phyloP scores from a whole-genome alignment of 1,140 invertebrate genomes.

The Dolichoris vasculosae region DNA sequence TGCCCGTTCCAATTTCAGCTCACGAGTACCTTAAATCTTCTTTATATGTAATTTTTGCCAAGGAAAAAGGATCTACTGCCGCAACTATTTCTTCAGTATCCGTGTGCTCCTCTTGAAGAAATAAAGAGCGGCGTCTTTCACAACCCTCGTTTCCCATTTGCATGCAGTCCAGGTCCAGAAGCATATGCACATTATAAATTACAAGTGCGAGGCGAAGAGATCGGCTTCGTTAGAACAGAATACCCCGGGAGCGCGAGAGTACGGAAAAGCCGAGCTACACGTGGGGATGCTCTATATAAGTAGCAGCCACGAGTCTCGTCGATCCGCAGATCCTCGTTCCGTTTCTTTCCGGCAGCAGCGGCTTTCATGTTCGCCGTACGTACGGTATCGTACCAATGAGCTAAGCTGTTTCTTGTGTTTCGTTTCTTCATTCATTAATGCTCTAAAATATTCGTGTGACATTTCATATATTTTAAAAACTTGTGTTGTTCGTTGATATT shows the following conservation, averaged over 20 bases:
- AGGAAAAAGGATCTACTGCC: too few species aligned
- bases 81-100: too few species aligned
- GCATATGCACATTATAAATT: too few species aligned
- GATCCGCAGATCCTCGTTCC: slow-evolving; percentile 44
- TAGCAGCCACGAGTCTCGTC: slow-evolving; percentile 20
- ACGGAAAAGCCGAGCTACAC: background rate
- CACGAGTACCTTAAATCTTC: too few species aligned
- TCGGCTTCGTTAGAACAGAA: background rate
- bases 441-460: too few species aligned
- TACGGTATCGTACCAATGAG: background rate
- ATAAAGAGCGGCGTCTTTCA: background rate
- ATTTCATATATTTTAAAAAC: too few species aligned
- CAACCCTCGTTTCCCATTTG: background rate
- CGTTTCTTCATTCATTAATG: too few species aligned
- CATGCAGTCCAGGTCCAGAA: background rate
- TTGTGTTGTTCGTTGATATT: too few species aligned
- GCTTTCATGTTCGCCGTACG: background rate
- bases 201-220: background rate
- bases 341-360: slow-evolving; percentile 16
- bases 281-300: slow-evolving; percentile 52
- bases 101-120: background rate
- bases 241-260: background rate
- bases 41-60: too few species aligned
- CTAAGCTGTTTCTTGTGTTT: too few species aligned
- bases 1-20: too few species aligned